Conservation (phyloP, 1,140 invertebrate species). For the Galendromus occidentalis region DNA sequence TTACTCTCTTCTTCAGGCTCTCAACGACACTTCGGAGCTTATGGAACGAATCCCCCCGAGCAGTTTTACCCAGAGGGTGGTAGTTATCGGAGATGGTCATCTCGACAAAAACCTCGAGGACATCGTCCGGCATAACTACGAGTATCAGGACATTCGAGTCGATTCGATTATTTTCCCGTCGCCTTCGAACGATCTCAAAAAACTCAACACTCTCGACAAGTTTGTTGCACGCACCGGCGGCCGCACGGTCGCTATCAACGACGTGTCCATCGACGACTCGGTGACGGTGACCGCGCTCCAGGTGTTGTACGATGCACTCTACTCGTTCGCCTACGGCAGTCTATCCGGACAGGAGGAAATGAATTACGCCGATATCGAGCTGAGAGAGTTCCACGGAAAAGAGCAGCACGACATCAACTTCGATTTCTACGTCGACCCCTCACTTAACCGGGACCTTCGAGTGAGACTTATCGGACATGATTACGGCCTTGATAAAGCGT, state of each 20-base stretch:
- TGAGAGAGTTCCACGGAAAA: neutral
- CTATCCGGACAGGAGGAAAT: neutral
- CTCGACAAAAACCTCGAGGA: neutral
- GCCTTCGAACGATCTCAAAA: neutral
- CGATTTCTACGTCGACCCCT: constrained; percentile 1
- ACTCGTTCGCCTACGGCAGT: neutral
- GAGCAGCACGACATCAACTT: constrained; percentile 3
- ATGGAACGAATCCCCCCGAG: neutral
- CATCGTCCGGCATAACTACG: neutral
- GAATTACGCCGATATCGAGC: neutral
- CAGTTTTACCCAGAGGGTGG: neutral
- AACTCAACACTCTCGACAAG: neutral
- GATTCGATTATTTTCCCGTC: constrained; percentile 6
- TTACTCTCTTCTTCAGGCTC: neutral
- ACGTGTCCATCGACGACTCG: neutral
- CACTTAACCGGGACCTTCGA: neutral
- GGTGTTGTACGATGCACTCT: neutral
- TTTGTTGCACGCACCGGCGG: neutral
- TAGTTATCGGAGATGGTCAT: constrained; percentile 1
- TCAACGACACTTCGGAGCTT: constrained; percentile 9
- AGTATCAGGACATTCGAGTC: neutral
- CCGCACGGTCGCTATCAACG: neutral
- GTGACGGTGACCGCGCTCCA: constrained; percentile 1
- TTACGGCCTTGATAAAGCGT: neutral
- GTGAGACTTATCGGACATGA: neutral